These are phyloP conservation scores for Pachliopta kotzebuea DNA, from an alignment of 2,888 invertebrate genomes.

Conservation along the genomic window DNA sequence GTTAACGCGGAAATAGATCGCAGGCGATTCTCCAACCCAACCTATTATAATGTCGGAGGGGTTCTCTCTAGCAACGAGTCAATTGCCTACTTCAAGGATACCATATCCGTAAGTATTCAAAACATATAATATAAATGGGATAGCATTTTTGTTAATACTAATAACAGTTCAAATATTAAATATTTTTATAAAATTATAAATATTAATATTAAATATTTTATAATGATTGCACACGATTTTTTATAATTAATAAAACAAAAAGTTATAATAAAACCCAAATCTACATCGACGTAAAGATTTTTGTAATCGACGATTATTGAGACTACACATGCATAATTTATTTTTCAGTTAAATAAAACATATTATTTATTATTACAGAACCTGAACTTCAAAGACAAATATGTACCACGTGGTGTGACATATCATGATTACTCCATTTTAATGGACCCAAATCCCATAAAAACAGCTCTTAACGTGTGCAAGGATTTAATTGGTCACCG, in stretches of 20 bases:
- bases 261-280: too few relatives aligned
- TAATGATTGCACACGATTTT: too few relatives aligned
- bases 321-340: too few relatives aligned
- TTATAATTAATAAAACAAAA: too few relatives aligned
- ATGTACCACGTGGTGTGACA: slow-evolving; percentile 91
- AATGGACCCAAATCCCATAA: slow-evolving; percentile 97
- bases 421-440: slow-evolving; percentile 93
- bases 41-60: slow-evolving; percentile 94
- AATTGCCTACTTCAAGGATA: slow-evolving; percentile 89
- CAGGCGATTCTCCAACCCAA: slow-evolving; percentile 80
- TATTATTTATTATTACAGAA: slow-evolving; percentile 81
- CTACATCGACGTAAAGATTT: too few relatives aligned
- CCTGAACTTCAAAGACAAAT: slow-evolving; percentile 90
- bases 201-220: too few relatives aligned
- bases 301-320: too few relatives aligned
- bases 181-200: too few relatives aligned
- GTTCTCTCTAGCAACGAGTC: slow-evolving; percentile 92
- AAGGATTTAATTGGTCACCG: slow-evolving; percentile 92
- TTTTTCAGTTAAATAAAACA: too few relatives aligned
- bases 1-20: slow-evolving; percentile 57
- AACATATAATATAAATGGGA: too few relatives aligned
- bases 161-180: too few relatives aligned
- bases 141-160: too few relatives aligned
- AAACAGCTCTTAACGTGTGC: slow-evolving; percentile 96
- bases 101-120: slow-evolving; percentile 85